phyloP scores from a whole-genome alignment of 2,888 invertebrate species.

The Cryptocephalus moraei region DNA sequence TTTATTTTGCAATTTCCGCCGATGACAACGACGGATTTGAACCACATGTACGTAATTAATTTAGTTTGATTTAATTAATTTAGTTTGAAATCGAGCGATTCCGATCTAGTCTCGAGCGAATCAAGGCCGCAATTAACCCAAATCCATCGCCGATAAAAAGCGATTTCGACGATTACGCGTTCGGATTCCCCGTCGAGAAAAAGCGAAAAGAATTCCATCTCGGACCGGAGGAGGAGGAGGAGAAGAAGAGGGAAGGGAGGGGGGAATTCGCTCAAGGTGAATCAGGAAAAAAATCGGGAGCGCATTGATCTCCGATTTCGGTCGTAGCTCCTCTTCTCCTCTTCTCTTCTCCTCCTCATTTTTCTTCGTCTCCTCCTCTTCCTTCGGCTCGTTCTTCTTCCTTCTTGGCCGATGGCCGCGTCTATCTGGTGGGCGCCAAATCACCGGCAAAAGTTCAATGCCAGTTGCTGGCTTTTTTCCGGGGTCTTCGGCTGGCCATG shows the following conservation, averaged over 20 bases:
- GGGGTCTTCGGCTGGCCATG: constrained; percentile 35
- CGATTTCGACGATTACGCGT: no score
- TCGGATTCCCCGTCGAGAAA: not conserved
- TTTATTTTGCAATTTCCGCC: no score
- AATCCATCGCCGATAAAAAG: no score
- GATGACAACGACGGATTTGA: no score
- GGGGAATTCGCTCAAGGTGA: not conserved
- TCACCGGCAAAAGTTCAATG: constrained; percentile 25
- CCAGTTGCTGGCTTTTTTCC: constrained; percentile 29
- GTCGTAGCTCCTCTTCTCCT: not conserved
- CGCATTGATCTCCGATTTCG: constrained; percentile 1
- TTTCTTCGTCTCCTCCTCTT: no score
- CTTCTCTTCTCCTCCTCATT: not conserved
- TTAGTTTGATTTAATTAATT: no score
- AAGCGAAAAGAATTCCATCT: not conserved
- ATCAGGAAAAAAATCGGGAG: not conserved
- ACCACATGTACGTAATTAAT: no score
- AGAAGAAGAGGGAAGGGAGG: not conserved
- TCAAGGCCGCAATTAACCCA: no score
- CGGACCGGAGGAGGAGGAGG: not conserved
- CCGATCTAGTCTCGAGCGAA: no score
- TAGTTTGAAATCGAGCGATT: no score
- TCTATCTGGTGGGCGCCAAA: constrained; percentile 1
- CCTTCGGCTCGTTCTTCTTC: no score
- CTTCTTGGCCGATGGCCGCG: no score